Conservation (phyloP, 2,113 vertebrate species). For the Calypte anna region DNA sequence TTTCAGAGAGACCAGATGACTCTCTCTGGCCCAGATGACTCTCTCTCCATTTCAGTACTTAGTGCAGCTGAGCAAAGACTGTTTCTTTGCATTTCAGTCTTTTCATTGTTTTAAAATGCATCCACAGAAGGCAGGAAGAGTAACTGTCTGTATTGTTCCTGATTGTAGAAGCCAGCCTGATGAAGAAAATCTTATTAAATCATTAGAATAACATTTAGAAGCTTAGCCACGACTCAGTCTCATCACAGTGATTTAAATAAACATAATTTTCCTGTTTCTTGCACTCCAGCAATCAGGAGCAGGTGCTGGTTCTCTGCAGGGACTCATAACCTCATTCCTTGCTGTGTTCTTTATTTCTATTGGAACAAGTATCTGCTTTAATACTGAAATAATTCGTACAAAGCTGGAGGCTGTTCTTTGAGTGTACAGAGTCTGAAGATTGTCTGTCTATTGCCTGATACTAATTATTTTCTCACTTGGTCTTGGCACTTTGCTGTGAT, state of each 20-base stretch:
- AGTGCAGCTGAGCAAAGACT: neutral
- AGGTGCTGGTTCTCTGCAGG: slow-evolving; percentile 22
- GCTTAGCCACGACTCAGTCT: neutral
- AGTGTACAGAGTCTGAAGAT: neutral
- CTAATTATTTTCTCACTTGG: slow-evolving; percentile 40
- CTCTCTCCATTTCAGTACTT: neutral
- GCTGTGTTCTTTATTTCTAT: neutral
- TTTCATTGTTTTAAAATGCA: neutral
- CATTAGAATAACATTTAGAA: neutral
- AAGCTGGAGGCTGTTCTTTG: slow-evolving; percentile 9
- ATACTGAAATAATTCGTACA: neutral
- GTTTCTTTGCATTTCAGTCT: neutral
- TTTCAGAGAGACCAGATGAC: neutral
- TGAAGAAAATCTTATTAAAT: neutral
- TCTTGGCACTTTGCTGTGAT: slow-evolving; percentile 8
- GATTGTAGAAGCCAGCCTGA: neutral
- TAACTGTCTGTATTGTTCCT: neutral
- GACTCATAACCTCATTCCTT: neutral
- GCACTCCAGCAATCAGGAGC: neutral
- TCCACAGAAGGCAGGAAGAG: neutral
- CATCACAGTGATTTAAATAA: neutral
- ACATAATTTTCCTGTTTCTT: neutral
- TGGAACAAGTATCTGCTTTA: slow-evolving; percentile 26
- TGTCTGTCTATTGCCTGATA: neutral
- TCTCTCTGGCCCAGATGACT: too few relatives aligned